phyloP scores from a whole-genome alignment of 2,888 invertebrate species.

The Ormyrus nitidulus region DNA sequence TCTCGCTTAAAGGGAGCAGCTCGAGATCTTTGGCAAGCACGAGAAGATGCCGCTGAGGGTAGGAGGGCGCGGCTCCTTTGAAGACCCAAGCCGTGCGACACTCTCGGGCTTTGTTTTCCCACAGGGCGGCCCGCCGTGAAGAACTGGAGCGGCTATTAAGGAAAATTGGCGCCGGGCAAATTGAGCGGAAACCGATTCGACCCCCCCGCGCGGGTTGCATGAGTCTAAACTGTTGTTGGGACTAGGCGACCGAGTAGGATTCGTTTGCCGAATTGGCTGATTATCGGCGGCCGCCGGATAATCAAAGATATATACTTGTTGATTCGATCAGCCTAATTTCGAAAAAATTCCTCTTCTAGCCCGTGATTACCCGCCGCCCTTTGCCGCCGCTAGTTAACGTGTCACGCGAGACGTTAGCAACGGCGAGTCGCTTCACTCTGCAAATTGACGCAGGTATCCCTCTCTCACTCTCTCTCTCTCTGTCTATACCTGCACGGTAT shows the following conservation, averaged over 20 bases:
- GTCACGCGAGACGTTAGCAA: background rate
- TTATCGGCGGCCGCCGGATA: slow-evolving; percentile 21
- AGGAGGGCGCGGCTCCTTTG: slow-evolving; percentile 33
- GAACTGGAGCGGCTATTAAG: slow-evolving; percentile 58
- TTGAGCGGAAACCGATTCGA: slow-evolving; percentile 60
- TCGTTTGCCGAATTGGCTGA: slow-evolving; percentile 50
- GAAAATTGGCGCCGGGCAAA: slow-evolving; percentile 64
- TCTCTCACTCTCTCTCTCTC: slow-evolving; percentile 2
- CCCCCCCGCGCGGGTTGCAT: background rate
- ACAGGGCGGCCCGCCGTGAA: slow-evolving; percentile 60
- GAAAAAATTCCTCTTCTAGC: no score
- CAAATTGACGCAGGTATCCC: slow-evolving; percentile 10
- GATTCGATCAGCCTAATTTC: no score
- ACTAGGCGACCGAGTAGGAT: slow-evolving; percentile 14
- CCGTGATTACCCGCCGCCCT: no score
- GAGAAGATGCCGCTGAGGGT: slow-evolving; percentile 41
- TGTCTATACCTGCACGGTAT: background rate
- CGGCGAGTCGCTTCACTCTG: background rate
- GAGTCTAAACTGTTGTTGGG: background rate
- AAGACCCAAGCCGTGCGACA: slow-evolving; percentile 58
- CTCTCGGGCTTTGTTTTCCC: slow-evolving; percentile 67
- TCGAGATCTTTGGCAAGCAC: slow-evolving; percentile 19
- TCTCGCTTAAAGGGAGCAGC: slow-evolving; percentile 6
- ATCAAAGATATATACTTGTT: slow-evolving; percentile 8
- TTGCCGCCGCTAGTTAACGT: no score